Percentiles rank a stretch among this genome's conserved stretches.
Conservation (phyloP, 2,113 vertebrate genomes). For the Pluvianellus socialis region DNA sequence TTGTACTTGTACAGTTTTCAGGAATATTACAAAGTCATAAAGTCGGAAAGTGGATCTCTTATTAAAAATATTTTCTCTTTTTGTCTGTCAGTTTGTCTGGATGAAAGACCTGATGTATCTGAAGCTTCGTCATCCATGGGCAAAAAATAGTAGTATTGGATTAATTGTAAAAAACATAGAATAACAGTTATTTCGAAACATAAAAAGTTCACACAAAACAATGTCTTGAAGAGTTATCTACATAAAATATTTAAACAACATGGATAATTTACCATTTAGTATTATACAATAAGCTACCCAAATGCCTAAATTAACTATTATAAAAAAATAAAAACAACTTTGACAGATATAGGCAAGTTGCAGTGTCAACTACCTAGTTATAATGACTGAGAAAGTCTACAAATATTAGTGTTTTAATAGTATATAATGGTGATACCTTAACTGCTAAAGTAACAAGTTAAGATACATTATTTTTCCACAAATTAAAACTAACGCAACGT, state of each 20-base stretch:
- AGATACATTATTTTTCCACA: constrained; percentile 75
- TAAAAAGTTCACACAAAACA: constrained; percentile 72
- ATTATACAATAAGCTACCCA: constrained; percentile 74
- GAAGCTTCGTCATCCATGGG: constrained; percentile 73
- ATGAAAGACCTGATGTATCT: constrained; percentile 73
- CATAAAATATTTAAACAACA: constrained; percentile 80
- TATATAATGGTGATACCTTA: constrained; percentile 77
- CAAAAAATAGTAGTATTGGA: constrained; percentile 76
- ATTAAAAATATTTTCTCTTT: constrained; percentile 81
- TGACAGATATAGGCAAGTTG: constrained; percentile 79
- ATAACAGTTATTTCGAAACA: constrained; percentile 69
- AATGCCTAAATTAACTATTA: constrained; percentile 77
- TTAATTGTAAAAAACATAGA: constrained; percentile 75
- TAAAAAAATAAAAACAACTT: constrained; percentile 73
- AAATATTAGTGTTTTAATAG: constrained; percentile 76
- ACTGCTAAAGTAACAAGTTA: constrained; percentile 76
- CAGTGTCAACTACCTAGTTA: constrained; percentile 80
- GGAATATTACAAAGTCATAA: constrained; percentile 79
- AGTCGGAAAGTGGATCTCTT: constrained; percentile 78
- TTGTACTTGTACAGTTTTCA: constrained; percentile 74
- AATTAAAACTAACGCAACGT: constrained; percentile 76
- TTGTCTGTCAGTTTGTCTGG: constrained; percentile 69
- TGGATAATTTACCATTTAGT: constrained; percentile 80
- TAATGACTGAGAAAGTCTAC: constrained; percentile 79
- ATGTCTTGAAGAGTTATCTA: constrained; percentile 75